These are phyloP conservation scores for Mythimna lalbum DNA, from an alignment of 2,888 invertebrate species.

Conservation along the genomic window DNA sequence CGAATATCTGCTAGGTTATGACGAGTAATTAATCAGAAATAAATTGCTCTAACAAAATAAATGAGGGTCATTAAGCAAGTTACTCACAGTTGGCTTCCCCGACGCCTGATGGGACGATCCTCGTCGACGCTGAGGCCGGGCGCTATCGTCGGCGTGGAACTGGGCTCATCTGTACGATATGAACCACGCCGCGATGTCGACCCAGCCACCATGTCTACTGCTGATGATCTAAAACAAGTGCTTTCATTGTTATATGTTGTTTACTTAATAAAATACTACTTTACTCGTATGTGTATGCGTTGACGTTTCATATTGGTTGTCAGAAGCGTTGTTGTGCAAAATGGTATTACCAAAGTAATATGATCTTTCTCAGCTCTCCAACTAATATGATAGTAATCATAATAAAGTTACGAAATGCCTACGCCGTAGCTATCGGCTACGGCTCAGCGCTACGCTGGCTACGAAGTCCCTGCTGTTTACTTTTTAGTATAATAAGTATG, in stretches of 20 bases:
- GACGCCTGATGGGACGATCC: slow-evolving; percentile 93
- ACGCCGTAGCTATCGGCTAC: slow-evolving; percentile 29
- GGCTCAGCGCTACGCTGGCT: slow-evolving; percentile 8
- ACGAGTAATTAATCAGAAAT: no score
- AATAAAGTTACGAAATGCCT: slow-evolving; percentile 11
- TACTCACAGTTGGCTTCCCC: slow-evolving; percentile 96
- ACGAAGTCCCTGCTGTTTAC: background rate
- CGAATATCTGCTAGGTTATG: no score
- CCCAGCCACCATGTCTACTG: slow-evolving; percentile 95
- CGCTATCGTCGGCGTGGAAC: slow-evolving; percentile 89
- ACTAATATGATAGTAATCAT: background rate
- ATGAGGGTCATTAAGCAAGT: no score
- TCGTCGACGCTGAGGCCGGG: slow-evolving; percentile 92
- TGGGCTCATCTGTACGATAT: slow-evolving; percentile 90
- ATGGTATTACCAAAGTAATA: background rate
- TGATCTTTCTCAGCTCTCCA: background rate
- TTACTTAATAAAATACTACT: background rate
- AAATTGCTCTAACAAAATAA: background rate
- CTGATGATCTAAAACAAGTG: slow-evolving; percentile 92
- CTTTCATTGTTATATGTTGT: background rate
- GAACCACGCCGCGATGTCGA: slow-evolving; percentile 91
- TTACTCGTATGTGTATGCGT: background rate
- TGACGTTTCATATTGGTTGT: background rate
- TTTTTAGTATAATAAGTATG: background rate
- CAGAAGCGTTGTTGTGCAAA: background rate